A percentile compares a stretch with the other conserved stretches of the same genome.
Conservation (phyloP, 2,113 vertebrate genomes). For the Eubucco bourcierii region DNA sequence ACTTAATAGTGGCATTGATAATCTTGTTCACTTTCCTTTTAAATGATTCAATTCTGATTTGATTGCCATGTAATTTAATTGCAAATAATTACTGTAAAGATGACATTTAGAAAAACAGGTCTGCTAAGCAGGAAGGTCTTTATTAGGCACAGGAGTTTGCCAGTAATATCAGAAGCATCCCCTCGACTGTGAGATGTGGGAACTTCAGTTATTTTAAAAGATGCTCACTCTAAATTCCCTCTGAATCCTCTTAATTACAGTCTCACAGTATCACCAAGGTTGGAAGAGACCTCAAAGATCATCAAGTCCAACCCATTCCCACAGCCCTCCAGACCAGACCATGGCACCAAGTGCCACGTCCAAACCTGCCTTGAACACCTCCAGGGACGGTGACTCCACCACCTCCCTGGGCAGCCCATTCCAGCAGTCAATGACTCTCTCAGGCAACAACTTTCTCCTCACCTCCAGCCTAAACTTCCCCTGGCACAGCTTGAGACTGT, state of each 20-base stretch:
- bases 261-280: too few relatives aligned
- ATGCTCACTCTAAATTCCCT: not conserved
- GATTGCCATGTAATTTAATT: slow-evolving; percentile 85
- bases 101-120: slow-evolving; percentile 76
- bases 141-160: slow-evolving; percentile 67
- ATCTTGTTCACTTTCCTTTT: slow-evolving; percentile 83
- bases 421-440: too few relatives aligned
- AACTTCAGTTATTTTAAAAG: slow-evolving; percentile 17
- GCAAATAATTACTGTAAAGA: slow-evolving; percentile 85
- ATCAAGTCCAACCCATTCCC: too few relatives aligned
- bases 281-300: too few relatives aligned
- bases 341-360: too few relatives aligned
- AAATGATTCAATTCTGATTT: slow-evolving; percentile 85
- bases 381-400: too few relatives aligned
- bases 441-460: too few relatives aligned
- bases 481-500: too few relatives aligned
- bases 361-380: too few relatives aligned
- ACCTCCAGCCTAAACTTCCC: too few relatives aligned
- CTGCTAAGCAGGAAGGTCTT: slow-evolving; percentile 66
- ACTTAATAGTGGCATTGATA: slow-evolving; percentile 85
- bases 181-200: not conserved
- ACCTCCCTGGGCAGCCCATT: too few relatives aligned
- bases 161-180: slow-evolving; percentile 51
- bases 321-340: too few relatives aligned
- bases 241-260: not conserved